Conservation (phyloP, 2,113 vertebrate species). For the Rhinogobius similis region DNA sequence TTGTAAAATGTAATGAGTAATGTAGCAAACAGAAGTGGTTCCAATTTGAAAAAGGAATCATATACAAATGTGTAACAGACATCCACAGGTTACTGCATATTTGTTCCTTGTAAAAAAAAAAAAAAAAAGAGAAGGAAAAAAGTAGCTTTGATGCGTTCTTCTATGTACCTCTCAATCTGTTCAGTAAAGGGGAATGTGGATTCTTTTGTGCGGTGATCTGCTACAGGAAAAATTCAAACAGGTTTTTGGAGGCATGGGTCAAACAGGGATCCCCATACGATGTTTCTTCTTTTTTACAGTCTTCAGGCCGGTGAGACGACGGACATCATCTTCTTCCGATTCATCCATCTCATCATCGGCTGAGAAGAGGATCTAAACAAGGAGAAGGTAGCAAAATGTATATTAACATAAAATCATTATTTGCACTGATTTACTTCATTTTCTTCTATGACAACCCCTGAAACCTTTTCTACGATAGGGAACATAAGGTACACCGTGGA, state of each 20-base stretch:
- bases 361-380: conserved; percentile 92
- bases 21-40: conserved; percentile 3
- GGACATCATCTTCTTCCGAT: conserved; percentile 91
- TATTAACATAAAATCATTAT: too few relatives aligned
- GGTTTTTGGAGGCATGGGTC: conserved; percentile 62
- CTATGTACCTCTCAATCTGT: background rate
- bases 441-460: too few relatives aligned
- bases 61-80: conserved; percentile 18
- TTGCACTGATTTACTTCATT: too few relatives aligned
- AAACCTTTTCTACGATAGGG: too few relatives aligned
- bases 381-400: background rate
- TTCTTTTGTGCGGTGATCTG: conserved; percentile 13
- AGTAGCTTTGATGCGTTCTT: background rate
- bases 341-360: conserved; percentile 98
- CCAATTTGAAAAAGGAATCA: conserved; percentile 9
- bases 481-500: too few relatives aligned
- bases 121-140: background rate
- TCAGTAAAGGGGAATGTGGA: conserved; percentile 9
- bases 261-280: conserved; percentile 92
- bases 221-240: conserved; percentile 2
- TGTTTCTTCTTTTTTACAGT: conserved; percentile 93
- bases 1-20: background rate
- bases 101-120: conserved; percentile 18
- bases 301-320: conserved; percentile 86
- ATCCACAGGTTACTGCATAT: conserved; percentile 15